Base-by-base conservation (phyloP, 2,888 invertebrate species). In the Cacoxenus indagator region DNA sequence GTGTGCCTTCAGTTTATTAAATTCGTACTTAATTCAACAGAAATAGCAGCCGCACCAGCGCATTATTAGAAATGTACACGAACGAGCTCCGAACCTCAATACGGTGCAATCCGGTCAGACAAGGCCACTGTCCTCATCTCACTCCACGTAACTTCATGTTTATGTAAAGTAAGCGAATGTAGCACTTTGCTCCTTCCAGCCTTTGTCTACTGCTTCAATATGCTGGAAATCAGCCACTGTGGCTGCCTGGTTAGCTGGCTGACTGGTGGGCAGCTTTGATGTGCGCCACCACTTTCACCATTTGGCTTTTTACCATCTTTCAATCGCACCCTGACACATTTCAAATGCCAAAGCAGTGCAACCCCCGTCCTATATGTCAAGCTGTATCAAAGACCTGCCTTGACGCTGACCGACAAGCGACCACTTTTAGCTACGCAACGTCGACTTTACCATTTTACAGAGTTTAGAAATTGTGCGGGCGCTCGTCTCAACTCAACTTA, bases 291-390 rank as follows among this genome's bases (percentile, higher is more conserved):
- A 43, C 78, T 79, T 80, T 80, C 77, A 81, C 79, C 81, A 79
- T 81, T 80, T 81, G 8, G 78, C 79, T 81, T 80, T 80, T 80
- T 78, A 79, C 81, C 79, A 79, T 79, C 79, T 81, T 62, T 62
- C 61, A 62, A 62, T 62, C 61, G 22, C 61, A 62, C 61, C 61
- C 61, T 62, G 43, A 17, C 24, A 37, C 37, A 37, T 37, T 37
- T 8, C 37, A 37, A 37, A 37, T 14, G 37, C n/a, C n/a, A n/a
- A n/a, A n/a, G n/a, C n/a, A n/a, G n/a, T n/a, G n/a, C n/a, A 37
- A 37, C 14, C 9, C 37, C 37, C 5, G 37, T 37, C 37, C 9
- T 11, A 31, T 31, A 9, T 8, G 9, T 9, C 6, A 31, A 31
- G 6, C 8, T 37, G 2, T 37, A 8, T 37, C 48, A n/a, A n/a